Percentiles rank a stretch among this genome's conserved stretches.
Conservation (phyloP, 2,113 vertebrate species). For the Oncorhynchus masou region DNA sequence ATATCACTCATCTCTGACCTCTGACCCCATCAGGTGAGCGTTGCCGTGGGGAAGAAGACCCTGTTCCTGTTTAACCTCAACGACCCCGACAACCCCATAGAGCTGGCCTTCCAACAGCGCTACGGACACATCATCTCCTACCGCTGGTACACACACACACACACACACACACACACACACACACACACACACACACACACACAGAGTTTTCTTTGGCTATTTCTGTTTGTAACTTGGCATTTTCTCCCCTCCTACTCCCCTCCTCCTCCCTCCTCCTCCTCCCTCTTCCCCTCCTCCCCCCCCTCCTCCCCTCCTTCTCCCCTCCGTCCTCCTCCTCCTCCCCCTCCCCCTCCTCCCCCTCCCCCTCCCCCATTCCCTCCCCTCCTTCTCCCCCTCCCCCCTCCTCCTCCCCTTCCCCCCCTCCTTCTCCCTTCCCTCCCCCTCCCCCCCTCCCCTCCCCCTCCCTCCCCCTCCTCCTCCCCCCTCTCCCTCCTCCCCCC, state of each 20-base stretch:
- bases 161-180: neutral
- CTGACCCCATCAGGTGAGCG: slow-evolving; percentile 78
- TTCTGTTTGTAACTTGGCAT: too few relatives aligned
- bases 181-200: too few relatives aligned
- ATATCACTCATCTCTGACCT: neutral
- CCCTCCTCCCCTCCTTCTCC: rapidly evolving
- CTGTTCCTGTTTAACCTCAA: slow-evolving; percentile 89
- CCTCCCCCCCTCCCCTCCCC: rapidly evolving
- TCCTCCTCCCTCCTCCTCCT: rapidly evolving
- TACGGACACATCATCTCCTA: slow-evolving; percentile 91
- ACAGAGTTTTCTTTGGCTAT: too few relatives aligned
- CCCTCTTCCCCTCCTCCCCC: rapidly evolving
- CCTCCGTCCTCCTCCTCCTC: too few relatives aligned
- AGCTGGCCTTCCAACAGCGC: slow-evolving; percentile 85
- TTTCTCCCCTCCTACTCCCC: too few relatives aligned
- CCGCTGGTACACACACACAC: slow-evolving; percentile 76
- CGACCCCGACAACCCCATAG: slow-evolving; percentile 86
- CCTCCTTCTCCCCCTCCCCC: too few relatives aligned
- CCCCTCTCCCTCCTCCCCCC: rapidly evolving
- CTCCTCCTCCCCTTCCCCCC: rapidly evolving
- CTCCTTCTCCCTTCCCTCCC: rapidly evolving
- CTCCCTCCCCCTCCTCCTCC: rapidly evolving
- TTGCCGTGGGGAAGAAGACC: slow-evolving; percentile 87
- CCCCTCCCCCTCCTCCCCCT: too few relatives aligned
- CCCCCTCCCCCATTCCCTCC: too few relatives aligned